phyloP scores from a whole-genome alignment of 2,888 invertebrate genomes.

The Ariolimax columbianus region DNA sequence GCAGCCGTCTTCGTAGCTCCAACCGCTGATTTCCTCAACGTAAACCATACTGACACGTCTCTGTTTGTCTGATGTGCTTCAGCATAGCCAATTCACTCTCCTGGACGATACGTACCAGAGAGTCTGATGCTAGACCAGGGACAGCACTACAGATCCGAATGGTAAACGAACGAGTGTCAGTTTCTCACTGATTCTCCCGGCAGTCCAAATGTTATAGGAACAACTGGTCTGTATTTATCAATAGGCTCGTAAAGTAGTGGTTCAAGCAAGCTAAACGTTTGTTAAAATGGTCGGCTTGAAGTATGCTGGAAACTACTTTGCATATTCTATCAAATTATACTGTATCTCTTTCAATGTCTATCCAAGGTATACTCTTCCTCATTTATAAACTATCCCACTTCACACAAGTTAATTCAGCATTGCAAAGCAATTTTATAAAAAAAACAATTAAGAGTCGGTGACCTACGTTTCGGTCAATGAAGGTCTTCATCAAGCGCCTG shows the following conservation, averaged over 20 bases:
- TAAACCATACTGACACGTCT: slow-evolving; percentile 2
- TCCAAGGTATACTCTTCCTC: too few relatives aligned
- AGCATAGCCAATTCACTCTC: background rate
- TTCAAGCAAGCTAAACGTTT: background rate
- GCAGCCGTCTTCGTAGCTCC: background rate
- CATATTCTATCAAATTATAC: background rate
- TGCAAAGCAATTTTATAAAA: too few relatives aligned
- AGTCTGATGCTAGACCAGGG: background rate
- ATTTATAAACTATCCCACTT: too few relatives aligned
- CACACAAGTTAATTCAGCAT: too few relatives aligned
- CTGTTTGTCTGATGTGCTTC: background rate
- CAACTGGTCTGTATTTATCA: background rate
- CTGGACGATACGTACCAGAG: background rate
- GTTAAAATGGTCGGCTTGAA: background rate
- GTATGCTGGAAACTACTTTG: background rate
- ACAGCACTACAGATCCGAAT: background rate
- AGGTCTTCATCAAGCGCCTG: too few relatives aligned
- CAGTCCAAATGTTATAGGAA: too few relatives aligned
- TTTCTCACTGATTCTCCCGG: background rate
- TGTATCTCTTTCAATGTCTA: too few relatives aligned
- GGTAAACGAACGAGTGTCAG: background rate
- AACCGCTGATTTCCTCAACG: background rate
- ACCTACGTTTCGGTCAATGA: too few relatives aligned
- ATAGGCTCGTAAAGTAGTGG: background rate
- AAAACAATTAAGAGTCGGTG: too few relatives aligned